These are phyloP conservation scores for Diaprepes abbreviatus DNA, from an alignment of 2,888 invertebrate species.

Conservation along the genomic window DNA sequence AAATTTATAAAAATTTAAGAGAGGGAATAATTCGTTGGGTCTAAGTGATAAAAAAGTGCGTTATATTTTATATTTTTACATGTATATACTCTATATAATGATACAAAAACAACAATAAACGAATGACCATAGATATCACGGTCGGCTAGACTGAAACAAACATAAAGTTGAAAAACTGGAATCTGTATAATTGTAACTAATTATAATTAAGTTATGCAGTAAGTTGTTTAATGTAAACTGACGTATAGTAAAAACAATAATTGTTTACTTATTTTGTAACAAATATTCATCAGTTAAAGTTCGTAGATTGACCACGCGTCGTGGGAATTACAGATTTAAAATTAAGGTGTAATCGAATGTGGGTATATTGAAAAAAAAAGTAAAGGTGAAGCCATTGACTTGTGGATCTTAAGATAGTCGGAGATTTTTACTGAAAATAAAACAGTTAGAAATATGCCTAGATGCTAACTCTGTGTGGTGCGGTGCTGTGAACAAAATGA, in stretches of 20 bases:
- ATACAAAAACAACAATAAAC: not conserved
- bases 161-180: constrained; percentile 45
- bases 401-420: constrained; percentile 9
- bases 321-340: constrained; percentile 1
- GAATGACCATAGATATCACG: constrained; percentile 8
- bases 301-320: not conserved
- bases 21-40: too few relatives aligned
- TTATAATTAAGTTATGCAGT: constrained; percentile 31
- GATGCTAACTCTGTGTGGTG: not conserved
- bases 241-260: constrained; percentile 31
- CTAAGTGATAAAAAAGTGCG: too few relatives aligned
- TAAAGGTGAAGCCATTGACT: constrained; percentile 13
- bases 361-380: constrained; percentile 1
- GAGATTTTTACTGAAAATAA: constrained; percentile 18
- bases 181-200: constrained; percentile 39
- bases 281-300: constrained; percentile 10
- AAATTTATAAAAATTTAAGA: too few relatives aligned
- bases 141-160: constrained; percentile 4
- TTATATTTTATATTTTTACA: too few relatives aligned
- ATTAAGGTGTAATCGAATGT: not conserved
- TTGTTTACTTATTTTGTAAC: constrained; percentile 14
- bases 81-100: too few relatives aligned
- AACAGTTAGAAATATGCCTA: constrained; percentile 21
- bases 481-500: constrained; percentile 12
- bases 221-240: constrained; percentile 24